These are phyloP conservation scores for Crepidodera aurea DNA, from an alignment of 2,888 invertebrate species.

Conservation along the genomic window DNA sequence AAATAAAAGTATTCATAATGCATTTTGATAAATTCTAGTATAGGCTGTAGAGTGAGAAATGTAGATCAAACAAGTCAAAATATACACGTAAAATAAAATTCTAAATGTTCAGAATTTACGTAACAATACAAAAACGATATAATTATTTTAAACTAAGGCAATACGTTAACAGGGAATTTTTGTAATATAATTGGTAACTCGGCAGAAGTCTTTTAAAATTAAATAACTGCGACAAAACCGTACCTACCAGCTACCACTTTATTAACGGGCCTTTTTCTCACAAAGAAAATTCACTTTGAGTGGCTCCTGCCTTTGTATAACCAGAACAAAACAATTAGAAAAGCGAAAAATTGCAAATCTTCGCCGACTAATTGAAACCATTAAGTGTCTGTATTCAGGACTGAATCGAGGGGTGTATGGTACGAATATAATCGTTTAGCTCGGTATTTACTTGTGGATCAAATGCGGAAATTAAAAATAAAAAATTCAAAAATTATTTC, in stretches of 20 bases:
- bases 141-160: too few species aligned
- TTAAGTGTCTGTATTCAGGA: not conserved
- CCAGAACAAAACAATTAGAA: conserved; percentile 17
- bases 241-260: conserved; percentile 13
- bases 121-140: too few species aligned
- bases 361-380: conserved; percentile 15
- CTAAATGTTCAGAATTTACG: too few species aligned
- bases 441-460: too few species aligned
- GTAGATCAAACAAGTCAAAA: too few species aligned
- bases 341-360: conserved; percentile 22
- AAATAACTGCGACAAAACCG: conserved; percentile 19
- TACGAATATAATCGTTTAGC: too few species aligned
- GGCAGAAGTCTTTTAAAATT: conserved; percentile 11
- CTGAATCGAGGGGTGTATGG: not conserved
- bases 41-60: too few species aligned
- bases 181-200: not conserved
- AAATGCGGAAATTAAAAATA: too few species aligned
- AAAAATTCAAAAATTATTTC: too few species aligned
- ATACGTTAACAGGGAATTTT: not conserved
- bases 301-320: conserved; percentile 8
- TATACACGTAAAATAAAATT: too few species aligned
- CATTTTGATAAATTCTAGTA: too few species aligned
- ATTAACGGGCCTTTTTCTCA: conserved; percentile 7
- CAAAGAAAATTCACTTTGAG: conserved; percentile 22
- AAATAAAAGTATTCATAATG: too few species aligned